Evolutionary conservation across 1,140 invertebrate genomes (phyloP).

Genomic region (Sycophaga agraensis): DNA sequence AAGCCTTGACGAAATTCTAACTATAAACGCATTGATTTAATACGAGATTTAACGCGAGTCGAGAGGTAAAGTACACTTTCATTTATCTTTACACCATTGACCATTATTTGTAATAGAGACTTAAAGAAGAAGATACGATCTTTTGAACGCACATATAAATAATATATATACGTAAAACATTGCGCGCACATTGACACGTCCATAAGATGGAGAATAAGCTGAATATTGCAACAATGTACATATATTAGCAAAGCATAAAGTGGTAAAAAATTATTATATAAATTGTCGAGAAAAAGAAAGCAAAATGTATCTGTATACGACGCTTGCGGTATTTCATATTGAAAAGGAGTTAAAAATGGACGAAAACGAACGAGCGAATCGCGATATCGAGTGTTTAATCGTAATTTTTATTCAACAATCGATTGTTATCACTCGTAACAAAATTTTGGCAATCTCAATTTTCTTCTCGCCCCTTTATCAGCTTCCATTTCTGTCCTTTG

Average conservation of each 20-base stretch:
- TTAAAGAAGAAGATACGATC: too few relatives aligned
- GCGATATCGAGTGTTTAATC: neutral
- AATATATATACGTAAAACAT: neutral
- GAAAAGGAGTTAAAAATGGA: neutral
- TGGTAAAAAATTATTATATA: neutral
- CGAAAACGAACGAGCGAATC: neutral
- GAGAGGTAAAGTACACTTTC: too few relatives aligned
- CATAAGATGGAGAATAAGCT: neutral
- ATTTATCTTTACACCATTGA: too few relatives aligned
- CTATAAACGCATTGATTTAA: too few relatives aligned
- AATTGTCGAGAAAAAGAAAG: neutral
- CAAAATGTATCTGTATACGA: neutral
- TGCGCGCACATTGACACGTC: neutral
- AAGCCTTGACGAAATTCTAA: too few relatives aligned
- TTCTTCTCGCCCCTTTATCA: neutral
- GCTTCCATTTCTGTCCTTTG: neutral
- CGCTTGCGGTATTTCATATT: neutral
- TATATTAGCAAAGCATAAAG: neutral
- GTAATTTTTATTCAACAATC: neutral
- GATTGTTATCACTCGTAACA: neutral
- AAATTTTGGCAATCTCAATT: neutral
- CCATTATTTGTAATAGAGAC: too few relatives aligned
- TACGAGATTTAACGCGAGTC: too few relatives aligned
- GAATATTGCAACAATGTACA: conserved; percentile 2
- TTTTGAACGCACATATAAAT: too few relatives aligned